Evolutionary conservation across 2,888 invertebrate genomes (phyloP).

Genomic region (Polietes domitor): DNA sequence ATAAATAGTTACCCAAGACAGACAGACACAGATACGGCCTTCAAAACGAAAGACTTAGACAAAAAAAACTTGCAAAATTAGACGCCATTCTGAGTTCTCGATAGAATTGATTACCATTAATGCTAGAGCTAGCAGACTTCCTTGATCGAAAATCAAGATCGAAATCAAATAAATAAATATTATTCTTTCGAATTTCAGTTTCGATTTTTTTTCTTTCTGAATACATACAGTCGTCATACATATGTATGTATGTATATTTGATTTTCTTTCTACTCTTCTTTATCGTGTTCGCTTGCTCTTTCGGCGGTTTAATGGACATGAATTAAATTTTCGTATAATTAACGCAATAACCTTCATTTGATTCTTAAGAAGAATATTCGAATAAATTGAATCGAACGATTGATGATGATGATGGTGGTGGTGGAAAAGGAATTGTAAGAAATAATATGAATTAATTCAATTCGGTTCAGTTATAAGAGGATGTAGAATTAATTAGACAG

Average conservation of each 20-base stretch:
- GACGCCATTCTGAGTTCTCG: background rate
- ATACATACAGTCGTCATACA: too few relatives aligned
- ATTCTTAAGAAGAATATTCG: too few relatives aligned
- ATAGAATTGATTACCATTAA: constrained; percentile 1
- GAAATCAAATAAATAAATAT: constrained; percentile 1
- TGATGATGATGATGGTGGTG: too few relatives aligned
- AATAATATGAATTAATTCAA: too few relatives aligned
- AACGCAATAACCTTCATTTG: background rate
- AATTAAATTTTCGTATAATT: background rate
- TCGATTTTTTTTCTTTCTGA: background rate
- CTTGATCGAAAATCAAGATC: background rate
- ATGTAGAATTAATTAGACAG: too few relatives aligned
- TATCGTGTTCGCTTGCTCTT: background rate
- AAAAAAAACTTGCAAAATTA: constrained; percentile 2
- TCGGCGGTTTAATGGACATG: background rate
- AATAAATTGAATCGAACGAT: too few relatives aligned
- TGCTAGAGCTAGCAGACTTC: background rate
- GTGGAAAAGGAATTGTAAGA: too few relatives aligned
- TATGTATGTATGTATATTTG: background rate
- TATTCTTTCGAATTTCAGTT: background rate
- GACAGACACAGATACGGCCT: background rate
- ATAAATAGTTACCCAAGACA: background rate
- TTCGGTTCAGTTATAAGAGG: too few relatives aligned
- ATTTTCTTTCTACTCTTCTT: background rate
- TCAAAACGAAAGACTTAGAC: constrained; percentile 20